These are phyloP conservation scores for Formica selysi DNA, from an alignment of 1,140 invertebrate genomes.

Conservation along the genomic window DNA sequence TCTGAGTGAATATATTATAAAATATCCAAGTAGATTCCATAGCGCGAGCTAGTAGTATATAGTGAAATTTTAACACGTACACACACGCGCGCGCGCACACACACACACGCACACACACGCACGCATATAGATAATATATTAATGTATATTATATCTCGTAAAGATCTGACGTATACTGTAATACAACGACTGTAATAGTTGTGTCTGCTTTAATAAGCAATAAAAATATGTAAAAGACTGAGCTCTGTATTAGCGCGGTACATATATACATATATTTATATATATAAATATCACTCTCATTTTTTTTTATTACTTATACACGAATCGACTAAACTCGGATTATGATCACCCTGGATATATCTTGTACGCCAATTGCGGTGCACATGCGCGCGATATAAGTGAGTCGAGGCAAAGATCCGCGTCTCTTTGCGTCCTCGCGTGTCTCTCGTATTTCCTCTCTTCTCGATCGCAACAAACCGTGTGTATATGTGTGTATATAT, in stretches of 20 bases:
- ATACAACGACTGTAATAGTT: constrained; percentile 65
- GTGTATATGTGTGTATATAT: too few species aligned
- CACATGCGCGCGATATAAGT: constrained; percentile 52
- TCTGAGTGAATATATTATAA: constrained; percentile 4
- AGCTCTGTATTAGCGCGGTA: constrained; percentile 45
- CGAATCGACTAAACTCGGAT: constrained; percentile 68
- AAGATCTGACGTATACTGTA: constrained; percentile 72
- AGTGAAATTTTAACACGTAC: constrained; percentile 34
- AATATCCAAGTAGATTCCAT: constrained; percentile 36
- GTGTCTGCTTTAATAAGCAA: constrained; percentile 64
- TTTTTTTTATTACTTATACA: constrained; percentile 32
- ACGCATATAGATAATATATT: constrained; percentile 49
- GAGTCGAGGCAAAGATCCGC: constrained; percentile 36
- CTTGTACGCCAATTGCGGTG: constrained; percentile 63
- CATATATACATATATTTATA: constrained; percentile 50
- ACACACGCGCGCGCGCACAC: neutral
- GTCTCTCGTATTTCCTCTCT: constrained; percentile 28
- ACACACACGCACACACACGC: neutral
- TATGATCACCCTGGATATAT: constrained; percentile 66
- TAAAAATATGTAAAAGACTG: constrained; percentile 79
- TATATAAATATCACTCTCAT: constrained; percentile 53
- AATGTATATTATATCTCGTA: constrained; percentile 57
- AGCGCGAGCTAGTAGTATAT: neutral
- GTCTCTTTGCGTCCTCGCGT: constrained; percentile 18
- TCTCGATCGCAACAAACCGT: constrained; percentile 7